These are phyloP conservation scores for Leptinotarsa defecta DNA, from an alignment of 1,140 invertebrate species.

Conservation along the genomic window DNA sequence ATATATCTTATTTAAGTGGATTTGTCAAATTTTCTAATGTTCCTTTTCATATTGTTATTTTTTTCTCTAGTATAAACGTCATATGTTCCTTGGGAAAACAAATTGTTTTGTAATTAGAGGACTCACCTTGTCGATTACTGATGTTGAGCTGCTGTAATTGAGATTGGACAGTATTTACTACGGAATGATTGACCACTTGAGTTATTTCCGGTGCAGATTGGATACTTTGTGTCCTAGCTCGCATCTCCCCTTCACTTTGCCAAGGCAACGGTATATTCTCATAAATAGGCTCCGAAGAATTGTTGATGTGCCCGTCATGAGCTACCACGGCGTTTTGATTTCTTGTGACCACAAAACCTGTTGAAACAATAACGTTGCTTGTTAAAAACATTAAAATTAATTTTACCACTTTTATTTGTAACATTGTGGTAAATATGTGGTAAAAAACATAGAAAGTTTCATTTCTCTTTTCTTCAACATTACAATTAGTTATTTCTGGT, in stretches of 20 bases:
- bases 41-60: too few relatives aligned
- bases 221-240: constrained; percentile 68
- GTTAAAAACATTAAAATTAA: too few relatives aligned
- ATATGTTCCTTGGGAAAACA: too few relatives aligned
- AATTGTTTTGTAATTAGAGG: too few relatives aligned
- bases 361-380: background rate
- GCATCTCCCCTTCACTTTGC: constrained; percentile 60
- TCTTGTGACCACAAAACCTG: constrained; percentile 58
- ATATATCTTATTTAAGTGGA: too few relatives aligned
- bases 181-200: constrained; percentile 45
- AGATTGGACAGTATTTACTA: constrained; percentile 48
- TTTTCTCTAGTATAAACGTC: too few relatives aligned
- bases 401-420: too few relatives aligned
- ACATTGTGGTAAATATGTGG: too few relatives aligned
- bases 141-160: constrained; percentile 41
- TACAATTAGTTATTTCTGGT: too few relatives aligned
- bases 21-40: too few relatives aligned
- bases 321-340: constrained; percentile 54
- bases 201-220: constrained; percentile 69
- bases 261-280: constrained; percentile 75
- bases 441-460: too few relatives aligned
- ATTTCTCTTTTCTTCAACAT: too few relatives aligned
- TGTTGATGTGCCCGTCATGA: constrained; percentile 49
- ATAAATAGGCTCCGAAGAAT: constrained; percentile 73
- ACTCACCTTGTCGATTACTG: constrained; percentile 25